Percentiles rank a stretch among this genome's conserved stretches.
These are phyloP conservation scores for Rafetus swinhoei DNA, from an alignment of 2,113 vertebrate species.

Conservation along the genomic window DNA sequence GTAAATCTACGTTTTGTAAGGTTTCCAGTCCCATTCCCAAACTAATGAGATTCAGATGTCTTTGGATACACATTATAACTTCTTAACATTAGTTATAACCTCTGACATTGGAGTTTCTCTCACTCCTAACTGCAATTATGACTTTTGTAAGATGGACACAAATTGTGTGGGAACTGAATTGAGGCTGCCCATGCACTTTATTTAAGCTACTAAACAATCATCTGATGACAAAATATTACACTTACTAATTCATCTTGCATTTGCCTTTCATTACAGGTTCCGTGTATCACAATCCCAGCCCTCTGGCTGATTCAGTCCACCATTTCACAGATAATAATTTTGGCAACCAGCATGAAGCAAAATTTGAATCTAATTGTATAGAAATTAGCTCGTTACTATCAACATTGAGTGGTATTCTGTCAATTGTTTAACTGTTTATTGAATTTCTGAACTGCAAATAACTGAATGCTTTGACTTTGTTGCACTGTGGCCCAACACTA, in stretches of 20 bases:
- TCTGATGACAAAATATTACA: fast-evolving
- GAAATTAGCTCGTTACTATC: neutral
- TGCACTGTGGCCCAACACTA: neutral
- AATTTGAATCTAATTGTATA: fast-evolving
- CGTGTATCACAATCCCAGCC: neutral
- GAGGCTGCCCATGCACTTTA: fast-evolving
- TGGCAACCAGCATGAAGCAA: fast-evolving
- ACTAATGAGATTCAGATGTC: neutral
- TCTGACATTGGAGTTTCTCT: fast-evolving
- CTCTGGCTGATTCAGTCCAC: fast-evolving
- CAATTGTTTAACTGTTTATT: neutral
- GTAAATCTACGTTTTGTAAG: fast-evolving
- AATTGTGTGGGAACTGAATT: fast-evolving
- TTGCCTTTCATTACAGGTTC: neutral
- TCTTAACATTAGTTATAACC: neutral
- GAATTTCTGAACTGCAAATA: neutral
- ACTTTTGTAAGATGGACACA: fast-evolving
- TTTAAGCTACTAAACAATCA: fast-evolving
- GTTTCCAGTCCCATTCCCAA: neutral
- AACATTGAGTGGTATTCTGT: neutral
- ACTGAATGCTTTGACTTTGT: fast-evolving
- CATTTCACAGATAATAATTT: neutral
- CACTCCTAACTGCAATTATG: neutral
- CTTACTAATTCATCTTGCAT: fast-evolving
- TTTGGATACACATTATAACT: neutral